A percentile compares a stretch with the other conserved stretches of the same genome.
These are phyloP conservation scores for Ceratosolen solmsi DNA, from an alignment of 1,140 invertebrate species.

Conservation along the genomic window DNA sequence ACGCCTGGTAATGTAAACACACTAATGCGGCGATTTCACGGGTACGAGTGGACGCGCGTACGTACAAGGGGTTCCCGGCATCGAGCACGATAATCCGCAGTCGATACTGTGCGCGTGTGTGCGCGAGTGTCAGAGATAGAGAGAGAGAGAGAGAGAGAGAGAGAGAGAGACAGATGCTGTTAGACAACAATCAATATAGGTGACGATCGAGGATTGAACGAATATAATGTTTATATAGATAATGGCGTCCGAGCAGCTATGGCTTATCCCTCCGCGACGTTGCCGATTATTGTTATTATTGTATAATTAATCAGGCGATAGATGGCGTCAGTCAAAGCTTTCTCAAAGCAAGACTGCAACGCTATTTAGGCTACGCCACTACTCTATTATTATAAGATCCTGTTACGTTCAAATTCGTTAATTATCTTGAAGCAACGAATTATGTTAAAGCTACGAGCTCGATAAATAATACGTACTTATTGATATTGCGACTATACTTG, in stretches of 20 bases:
- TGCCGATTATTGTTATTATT: constrained; percentile 45
- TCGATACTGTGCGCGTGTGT: not conserved
- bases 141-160: constrained; percentile 1
- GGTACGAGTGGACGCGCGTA: not conserved
- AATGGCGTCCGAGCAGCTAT: not conserved
- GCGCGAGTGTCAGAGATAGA: not conserved
- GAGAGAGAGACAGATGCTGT: not conserved
- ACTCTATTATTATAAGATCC: constrained; percentile 46
- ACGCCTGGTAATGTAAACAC: not conserved
- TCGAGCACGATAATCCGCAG: not conserved
- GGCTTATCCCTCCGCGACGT: not conserved
- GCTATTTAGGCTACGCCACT: no score
- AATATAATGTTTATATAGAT: constrained; percentile 24
- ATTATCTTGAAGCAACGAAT: constrained; percentile 24
- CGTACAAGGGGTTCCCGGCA: not conserved
- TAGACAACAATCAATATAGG: constrained; percentile 12
- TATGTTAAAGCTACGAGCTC: constrained; percentile 7
- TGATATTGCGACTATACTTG: not conserved
- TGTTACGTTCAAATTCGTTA: constrained; percentile 43
- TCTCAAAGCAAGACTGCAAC: constrained; percentile 24
- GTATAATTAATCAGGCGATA: constrained; percentile 48
- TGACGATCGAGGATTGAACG: constrained; percentile 24
- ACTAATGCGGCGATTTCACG: not conserved
- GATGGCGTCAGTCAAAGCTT: not conserved
- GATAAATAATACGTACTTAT: constrained; percentile 25